These are phyloP conservation scores for Caenorhabditis becei DNA, from an alignment of 2,888 invertebrate genomes.

Conservation along the genomic window DNA sequence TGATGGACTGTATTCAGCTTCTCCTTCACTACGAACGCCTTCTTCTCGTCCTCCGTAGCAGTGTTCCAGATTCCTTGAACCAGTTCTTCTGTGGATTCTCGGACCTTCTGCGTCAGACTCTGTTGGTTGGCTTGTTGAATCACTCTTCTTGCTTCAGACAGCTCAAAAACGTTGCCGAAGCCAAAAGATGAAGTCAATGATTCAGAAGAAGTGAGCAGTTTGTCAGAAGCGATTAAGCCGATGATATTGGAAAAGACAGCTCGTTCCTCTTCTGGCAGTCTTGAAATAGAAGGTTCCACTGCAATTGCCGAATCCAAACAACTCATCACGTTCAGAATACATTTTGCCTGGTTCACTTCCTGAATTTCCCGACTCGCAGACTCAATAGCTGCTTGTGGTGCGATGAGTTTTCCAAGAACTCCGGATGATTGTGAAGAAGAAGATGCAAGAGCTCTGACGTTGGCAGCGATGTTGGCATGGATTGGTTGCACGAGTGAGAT, in stretches of 20 bases:
- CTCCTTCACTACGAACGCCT: conserved; percentile 36
- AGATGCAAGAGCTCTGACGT: conserved; percentile 28
- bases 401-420: conserved; percentile 47
- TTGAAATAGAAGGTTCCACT: conserved; percentile 5
- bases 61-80: conserved; percentile 60
- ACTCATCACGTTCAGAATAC: conserved; percentile 37
- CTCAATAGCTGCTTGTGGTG: conserved; percentile 30
- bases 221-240: conserved; percentile 38
- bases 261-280: conserved; percentile 30
- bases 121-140: conserved; percentile 27
- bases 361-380: conserved; percentile 10
- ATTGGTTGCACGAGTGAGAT: conserved; percentile 16
- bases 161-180: conserved; percentile 40
- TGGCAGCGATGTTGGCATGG: conserved; percentile 33
- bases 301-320: conserved; percentile 25
- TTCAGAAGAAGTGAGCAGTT: conserved; percentile 26
- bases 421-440: conserved; percentile 30
- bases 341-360: conserved; percentile 29
- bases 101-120: conserved; percentile 20
- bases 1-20: conserved; percentile 39
- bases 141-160: conserved; percentile 37
- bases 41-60: conserved; percentile 32
- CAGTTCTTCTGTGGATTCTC: conserved; percentile 54
- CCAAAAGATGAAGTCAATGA: conserved; percentile 24
- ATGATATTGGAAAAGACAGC: conserved; percentile 38